A percentile compares a stretch with the other conserved stretches of the same genome.
phyloP scores from a whole-genome alignment of 1,140 invertebrate species.

The Paramacrobiotus metropolitanus region DNA sequence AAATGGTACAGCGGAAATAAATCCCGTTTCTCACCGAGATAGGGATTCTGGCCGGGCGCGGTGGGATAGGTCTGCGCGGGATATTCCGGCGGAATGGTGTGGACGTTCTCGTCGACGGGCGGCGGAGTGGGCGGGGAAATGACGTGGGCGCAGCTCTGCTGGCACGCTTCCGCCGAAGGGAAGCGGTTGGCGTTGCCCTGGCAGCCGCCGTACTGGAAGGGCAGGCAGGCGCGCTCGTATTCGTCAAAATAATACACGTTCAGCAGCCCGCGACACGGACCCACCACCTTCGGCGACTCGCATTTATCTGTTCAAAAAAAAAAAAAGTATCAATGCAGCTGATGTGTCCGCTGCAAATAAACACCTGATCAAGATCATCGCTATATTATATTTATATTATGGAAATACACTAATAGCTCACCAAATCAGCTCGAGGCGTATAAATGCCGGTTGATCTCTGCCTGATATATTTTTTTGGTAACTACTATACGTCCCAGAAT shows the following conservation, averaged over 20 bases:
- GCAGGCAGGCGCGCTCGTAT: conserved; percentile 26
- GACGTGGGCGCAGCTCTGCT: conserved; percentile 57
- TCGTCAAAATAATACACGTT: conserved; percentile 59
- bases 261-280: conserved; percentile 49
- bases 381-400: too few species aligned
- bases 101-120: neutral
- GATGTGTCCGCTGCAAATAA: too few species aligned
- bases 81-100: conserved; percentile 40
- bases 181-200: conserved; percentile 66
- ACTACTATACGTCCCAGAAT: too few species aligned
- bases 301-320: conserved; percentile 60
- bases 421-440: too few species aligned
- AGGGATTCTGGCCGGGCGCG: neutral
- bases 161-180: conserved; percentile 56
- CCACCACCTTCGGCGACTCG: conserved; percentile 50
- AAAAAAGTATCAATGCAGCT: too few species aligned
- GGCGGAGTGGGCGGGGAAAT: conserved; percentile 21
- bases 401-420: too few species aligned
- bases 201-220: conserved; percentile 60
- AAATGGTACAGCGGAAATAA: too few species aligned
- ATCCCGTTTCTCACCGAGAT: neutral
- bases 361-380: too few species aligned
- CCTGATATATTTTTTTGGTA: too few species aligned
- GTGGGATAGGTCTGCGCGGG: neutral
- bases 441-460: too few species aligned